These are phyloP conservation scores for Ctenoplectra terminalis DNA, from an alignment of 1,140 invertebrate genomes.

Conservation along the genomic window DNA sequence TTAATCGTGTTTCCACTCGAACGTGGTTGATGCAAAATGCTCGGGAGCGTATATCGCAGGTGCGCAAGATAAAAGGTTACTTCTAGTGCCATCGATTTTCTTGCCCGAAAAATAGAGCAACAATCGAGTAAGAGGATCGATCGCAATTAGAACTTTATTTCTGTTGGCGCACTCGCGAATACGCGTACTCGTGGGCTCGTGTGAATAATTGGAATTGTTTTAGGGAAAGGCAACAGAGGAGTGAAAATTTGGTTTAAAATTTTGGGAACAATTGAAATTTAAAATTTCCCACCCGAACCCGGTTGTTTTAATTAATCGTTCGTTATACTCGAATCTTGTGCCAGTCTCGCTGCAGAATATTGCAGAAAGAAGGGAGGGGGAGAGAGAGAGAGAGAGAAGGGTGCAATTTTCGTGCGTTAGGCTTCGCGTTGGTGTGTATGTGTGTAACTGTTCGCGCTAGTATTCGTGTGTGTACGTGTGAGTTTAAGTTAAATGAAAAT, in stretches of 20 bases:
- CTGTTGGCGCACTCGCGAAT: background rate
- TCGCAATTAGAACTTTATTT: background rate
- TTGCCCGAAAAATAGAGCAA: background rate
- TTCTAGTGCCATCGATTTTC: background rate
- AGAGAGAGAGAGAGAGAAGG: background rate
- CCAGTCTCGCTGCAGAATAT: constrained; percentile 8
- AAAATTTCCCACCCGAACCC: constrained; percentile 6
- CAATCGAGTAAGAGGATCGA: constrained; percentile 2
- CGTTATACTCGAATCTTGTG: constrained; percentile 1
- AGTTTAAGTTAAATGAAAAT: constrained; percentile 74
- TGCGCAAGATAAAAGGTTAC: background rate
- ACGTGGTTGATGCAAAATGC: constrained; percentile 41
- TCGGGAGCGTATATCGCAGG: background rate
- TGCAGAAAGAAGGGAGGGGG: background rate
- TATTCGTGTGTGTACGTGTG: constrained; percentile 26
- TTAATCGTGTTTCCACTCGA: background rate
- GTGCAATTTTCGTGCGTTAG: background rate
- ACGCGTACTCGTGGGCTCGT: background rate
- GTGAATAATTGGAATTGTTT: background rate
- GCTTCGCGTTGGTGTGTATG: background rate
- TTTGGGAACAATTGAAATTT: background rate
- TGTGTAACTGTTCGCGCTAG: constrained; percentile 12
- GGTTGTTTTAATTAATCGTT: constrained; percentile 1
- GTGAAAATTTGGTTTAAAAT: background rate
- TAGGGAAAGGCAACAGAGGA: background rate